phyloP scores from a whole-genome alignment of 2,113 vertebrate species.

The Bubalus kerabau region DNA sequence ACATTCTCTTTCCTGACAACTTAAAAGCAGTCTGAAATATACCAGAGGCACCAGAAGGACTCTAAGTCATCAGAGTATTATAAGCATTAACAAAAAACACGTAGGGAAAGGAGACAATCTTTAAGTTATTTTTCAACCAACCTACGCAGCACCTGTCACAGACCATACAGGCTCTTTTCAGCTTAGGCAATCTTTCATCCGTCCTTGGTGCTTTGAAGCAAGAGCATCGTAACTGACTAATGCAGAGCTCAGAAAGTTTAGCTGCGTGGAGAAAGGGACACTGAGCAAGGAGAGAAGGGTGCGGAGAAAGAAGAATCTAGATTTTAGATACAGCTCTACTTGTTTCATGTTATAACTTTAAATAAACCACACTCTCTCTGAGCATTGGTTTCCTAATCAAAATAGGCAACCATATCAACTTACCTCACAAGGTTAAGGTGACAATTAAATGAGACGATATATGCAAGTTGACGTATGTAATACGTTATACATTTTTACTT shows the following conservation, averaged over 20 bases:
- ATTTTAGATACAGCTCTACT: background rate
- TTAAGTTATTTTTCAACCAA: slow-evolving; percentile 69
- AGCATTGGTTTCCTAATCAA: background rate
- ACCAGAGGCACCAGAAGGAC: slow-evolving; percentile 53
- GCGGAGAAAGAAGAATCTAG: background rate
- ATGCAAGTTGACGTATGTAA: background rate
- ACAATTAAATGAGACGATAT: background rate
- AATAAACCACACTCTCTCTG: slow-evolving; percentile 13
- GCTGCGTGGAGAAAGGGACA: background rate
- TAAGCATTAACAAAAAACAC: slow-evolving; percentile 62
- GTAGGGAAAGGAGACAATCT: slow-evolving; percentile 48
- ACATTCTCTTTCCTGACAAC: slow-evolving; percentile 43
- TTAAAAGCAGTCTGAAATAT: slow-evolving; percentile 42
- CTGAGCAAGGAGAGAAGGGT: background rate
- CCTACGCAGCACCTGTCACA: slow-evolving; percentile 67
- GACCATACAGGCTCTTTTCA: slow-evolving; percentile 42
- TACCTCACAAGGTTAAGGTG: background rate
- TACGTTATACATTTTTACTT: background rate
- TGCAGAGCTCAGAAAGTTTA: background rate
- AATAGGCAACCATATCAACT: background rate
- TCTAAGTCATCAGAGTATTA: slow-evolving; percentile 49
- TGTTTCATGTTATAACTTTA: background rate
- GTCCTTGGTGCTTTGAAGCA: background rate
- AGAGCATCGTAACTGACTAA: slow-evolving; percentile 36
- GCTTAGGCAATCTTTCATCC: slow-evolving; percentile 32